These are phyloP conservation scores for Andricus grossulariae DNA, from an alignment of 1,140 invertebrate species.

Conservation along the genomic window DNA sequence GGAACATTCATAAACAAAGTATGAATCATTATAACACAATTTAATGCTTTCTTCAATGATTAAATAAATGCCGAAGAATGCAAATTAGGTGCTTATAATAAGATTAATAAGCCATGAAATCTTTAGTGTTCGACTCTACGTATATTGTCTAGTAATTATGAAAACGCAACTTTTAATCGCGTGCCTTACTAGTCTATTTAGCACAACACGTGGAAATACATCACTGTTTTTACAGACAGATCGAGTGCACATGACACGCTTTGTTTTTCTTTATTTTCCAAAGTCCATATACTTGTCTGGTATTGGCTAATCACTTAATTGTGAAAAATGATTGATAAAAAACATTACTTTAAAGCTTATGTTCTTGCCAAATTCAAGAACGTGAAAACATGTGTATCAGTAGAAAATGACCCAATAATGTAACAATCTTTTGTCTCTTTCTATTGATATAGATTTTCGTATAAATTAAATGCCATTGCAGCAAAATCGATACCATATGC, in stretches of 20 bases:
- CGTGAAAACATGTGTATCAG: slow-evolving; percentile 7
- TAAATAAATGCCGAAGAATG: too few relatives aligned
- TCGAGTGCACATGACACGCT: slow-evolving; percentile 18
- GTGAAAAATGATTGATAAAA: slow-evolving; percentile 5
- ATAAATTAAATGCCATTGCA: too few relatives aligned
- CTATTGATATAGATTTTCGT: too few relatives aligned
- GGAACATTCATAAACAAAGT: too few relatives aligned
- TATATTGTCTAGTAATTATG: not conserved
- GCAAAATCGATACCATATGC: too few relatives aligned
- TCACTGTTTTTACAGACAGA: slow-evolving; percentile 7
- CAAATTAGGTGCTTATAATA: too few relatives aligned
- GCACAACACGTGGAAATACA: slow-evolving; percentile 7
- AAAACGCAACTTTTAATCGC: slow-evolving; percentile 10
- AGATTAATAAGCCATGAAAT: too few relatives aligned
- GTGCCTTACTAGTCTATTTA: slow-evolving; percentile 7
- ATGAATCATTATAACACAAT: too few relatives aligned
- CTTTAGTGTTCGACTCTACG: not conserved
- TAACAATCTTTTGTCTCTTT: too few relatives aligned
- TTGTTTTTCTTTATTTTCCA: slow-evolving; percentile 22
- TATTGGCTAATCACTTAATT: slow-evolving; percentile 20
- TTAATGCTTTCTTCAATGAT: too few relatives aligned
- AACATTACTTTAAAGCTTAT: not conserved
- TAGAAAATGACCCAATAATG: too few relatives aligned
- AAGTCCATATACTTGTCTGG: not conserved
- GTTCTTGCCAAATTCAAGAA: not conserved